Evolutionary conservation across 2,888 invertebrate species (phyloP).

Genomic region (Sphaerophoria rueppellii): DNA sequence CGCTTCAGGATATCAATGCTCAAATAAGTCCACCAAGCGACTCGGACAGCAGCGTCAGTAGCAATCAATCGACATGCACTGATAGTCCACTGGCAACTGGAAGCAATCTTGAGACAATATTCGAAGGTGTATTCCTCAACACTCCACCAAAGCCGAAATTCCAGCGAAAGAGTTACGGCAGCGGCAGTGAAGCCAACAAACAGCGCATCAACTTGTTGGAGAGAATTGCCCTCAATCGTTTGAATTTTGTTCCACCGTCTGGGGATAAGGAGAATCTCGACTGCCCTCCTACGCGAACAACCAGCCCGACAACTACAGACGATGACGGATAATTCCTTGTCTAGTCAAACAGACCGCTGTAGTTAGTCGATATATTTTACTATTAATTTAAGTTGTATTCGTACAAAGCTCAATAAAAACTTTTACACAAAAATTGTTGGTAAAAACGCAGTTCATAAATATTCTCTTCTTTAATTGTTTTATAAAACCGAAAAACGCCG

Average conservation of each 20-base stretch:
- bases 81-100: conserved; percentile 72
- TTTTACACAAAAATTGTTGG: conserved; percentile 19
- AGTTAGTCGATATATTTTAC: conserved; percentile 39
- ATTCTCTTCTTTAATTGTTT: too few species aligned
- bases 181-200: conserved; percentile 1
- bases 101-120: conserved; percentile 80
- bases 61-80: conserved; percentile 15
- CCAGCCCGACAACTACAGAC: neutral
- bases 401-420: conserved; percentile 67
- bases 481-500: too few species aligned
- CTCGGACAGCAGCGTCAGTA: conserved; percentile 47
- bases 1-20: conserved; percentile 80
- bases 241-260: conserved; percentile 58
- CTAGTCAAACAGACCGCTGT: neutral
- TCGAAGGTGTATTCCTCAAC: conserved; percentile 80
- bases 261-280: conserved; percentile 54
- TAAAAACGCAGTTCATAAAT: too few species aligned
- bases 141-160: conserved; percentile 77
- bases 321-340: conserved; percentile 1
- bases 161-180: conserved; percentile 7
- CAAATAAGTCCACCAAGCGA: conserved; percentile 80
- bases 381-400: conserved; percentile 66
- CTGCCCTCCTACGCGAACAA: neutral
- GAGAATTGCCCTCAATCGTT: conserved; percentile 76
- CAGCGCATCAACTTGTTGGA: conserved; percentile 76